Conservation (phyloP, 1,140 invertebrate species). For the Agrilus planipennis region DNA sequence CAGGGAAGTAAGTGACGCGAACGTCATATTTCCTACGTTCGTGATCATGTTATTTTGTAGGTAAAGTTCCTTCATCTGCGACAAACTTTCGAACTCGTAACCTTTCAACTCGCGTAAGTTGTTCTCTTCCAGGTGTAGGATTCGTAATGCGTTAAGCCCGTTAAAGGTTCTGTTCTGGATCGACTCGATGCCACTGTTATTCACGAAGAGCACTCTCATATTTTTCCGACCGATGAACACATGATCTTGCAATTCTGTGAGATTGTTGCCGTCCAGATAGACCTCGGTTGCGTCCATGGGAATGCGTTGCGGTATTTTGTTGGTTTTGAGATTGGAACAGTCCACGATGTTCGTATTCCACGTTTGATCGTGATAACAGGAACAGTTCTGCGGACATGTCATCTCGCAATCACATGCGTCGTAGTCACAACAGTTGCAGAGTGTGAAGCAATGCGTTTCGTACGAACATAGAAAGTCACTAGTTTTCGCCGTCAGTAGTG, state of each 20-base stretch:
- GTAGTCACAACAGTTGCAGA: slow-evolving; percentile 90
- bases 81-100: slow-evolving; percentile 80
- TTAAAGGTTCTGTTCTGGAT: slow-evolving; percentile 90
- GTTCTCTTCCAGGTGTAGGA: slow-evolving; percentile 79
- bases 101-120: slow-evolving; percentile 66
- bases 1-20: slow-evolving; percentile 62
- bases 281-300: slow-evolving; percentile 91
- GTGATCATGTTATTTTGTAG: slow-evolving; percentile 75
- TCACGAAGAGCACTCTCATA: slow-evolving; percentile 73
- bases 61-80: slow-evolving; percentile 69
- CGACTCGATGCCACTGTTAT: slow-evolving; percentile 69
- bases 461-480: slow-evolving; percentile 84
- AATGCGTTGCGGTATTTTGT: slow-evolving; percentile 68
- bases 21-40: slow-evolving; percentile 68
- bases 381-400: slow-evolving; percentile 84
- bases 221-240: slow-evolving; percentile 87
- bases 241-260: slow-evolving; percentile 73
- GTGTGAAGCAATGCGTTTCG: slow-evolving; percentile 82
- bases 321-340: slow-evolving; percentile 64
- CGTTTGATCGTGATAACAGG: slow-evolving; percentile 83
- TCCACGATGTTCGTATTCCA: slow-evolving; percentile 90
- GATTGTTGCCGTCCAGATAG: slow-evolving; percentile 81
- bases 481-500: slow-evolving; percentile 51
- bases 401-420: slow-evolving; percentile 92
- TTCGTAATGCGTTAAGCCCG: slow-evolving; percentile 67